These are phyloP conservation scores for Chaetodon auriga DNA, from an alignment of 2,113 vertebrate genomes.

Conservation along the genomic window DNA sequence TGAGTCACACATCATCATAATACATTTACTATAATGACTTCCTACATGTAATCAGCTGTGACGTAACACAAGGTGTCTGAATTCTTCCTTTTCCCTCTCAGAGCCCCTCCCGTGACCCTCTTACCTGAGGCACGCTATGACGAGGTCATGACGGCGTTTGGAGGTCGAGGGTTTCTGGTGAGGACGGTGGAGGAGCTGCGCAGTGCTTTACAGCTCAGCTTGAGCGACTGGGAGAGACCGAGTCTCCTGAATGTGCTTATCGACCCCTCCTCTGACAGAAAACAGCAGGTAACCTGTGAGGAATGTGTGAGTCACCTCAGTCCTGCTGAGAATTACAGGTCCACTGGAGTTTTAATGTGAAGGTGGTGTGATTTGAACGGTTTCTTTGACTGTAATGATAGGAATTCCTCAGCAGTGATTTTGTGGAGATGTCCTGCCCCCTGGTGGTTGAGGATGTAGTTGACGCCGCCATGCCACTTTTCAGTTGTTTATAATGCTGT, in stretches of 20 bases:
- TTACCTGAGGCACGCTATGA: constrained; percentile 94
- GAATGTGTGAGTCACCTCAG: neutral
- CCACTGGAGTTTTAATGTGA: neutral
- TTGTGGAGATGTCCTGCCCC: constrained; percentile 16
- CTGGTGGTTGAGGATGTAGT: constrained; percentile 22
- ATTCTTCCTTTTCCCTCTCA: constrained; percentile 60
- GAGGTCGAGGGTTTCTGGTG: constrained; percentile 93
- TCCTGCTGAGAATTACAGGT: neutral
- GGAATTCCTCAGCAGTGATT: neutral
- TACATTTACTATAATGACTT: neutral
- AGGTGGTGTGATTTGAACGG: neutral
- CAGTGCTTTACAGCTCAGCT: constrained; percentile 84
- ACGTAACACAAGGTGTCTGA: neutral
- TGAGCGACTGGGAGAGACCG: constrained; percentile 87
- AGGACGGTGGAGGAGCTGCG: constrained; percentile 90
- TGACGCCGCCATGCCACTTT: neutral
- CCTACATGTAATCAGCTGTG: neutral
- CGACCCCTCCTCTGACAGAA: constrained; percentile 90
- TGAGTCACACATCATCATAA: constrained; percentile 67
- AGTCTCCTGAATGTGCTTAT: constrained; percentile 95
- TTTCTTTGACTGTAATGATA: too few species aligned
- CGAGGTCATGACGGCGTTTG: constrained; percentile 92
- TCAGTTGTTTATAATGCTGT: neutral
- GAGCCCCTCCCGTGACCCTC: constrained; percentile 90
- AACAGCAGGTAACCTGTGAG: constrained; percentile 88